Base-by-base conservation (phyloP, 1,140 invertebrate species). In the Grapholita molesta region DNA sequence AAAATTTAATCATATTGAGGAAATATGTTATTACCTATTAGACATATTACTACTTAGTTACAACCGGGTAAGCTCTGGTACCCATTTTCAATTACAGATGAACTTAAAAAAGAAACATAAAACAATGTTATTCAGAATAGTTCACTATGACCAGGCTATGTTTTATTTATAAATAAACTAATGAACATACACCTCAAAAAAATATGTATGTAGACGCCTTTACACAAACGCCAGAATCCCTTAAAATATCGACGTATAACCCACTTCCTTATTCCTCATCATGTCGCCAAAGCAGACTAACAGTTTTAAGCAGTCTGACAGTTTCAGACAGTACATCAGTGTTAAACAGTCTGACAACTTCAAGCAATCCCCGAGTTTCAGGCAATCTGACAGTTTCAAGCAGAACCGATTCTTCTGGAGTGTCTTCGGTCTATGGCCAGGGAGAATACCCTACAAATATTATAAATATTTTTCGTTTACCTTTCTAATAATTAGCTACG, bases 401-500 rank as follows among this genome's bases (percentile, higher is more conserved):
- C 64, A 71, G 21, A 85, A 82, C 73, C 75, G 77, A 7, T 30
- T 73, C 57, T 69, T 65, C 53, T 73, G 83, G 33, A 84, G 78
- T 76, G 57, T 86, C 15, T 85, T 87, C 65, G 85, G 78, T 2
- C 48, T 85, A 48, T 89, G 84, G 83, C 68, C 75, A 3, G 79
- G 78, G n/a, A 65, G 28, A 30, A 72, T 24, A 1, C 23, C 57
- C 0, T 71, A 48, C 0, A 80, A 68, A 73, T 75, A 66, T 55
- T 86, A 83, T 48, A 86, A 83, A 83, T 82, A 72, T 18, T 88
- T 79, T 74, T 83, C 81, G 0, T 42, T 66, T 38, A 3, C 81
- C 18, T 84, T 78, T 64, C 57, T 89, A 2, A 73, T 81, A 48
- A 67, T 82, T 8, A 80, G 75, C 3, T 68, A 79, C 11, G 32